These are phyloP conservation scores for Schizaphis graminum DNA, from an alignment of 2,888 invertebrate species.

Conservation along the genomic window DNA sequence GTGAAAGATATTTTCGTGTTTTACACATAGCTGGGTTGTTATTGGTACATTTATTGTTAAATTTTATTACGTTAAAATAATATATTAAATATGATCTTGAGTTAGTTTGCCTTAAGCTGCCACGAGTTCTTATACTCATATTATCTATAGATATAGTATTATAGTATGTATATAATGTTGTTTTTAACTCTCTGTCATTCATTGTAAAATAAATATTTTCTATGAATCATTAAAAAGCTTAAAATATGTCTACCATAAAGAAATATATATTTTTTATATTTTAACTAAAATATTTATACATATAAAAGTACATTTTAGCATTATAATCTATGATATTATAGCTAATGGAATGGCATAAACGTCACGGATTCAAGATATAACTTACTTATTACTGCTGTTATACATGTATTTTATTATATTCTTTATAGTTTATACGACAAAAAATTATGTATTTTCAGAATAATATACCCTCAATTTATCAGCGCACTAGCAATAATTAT, in stretches of 20 bases:
- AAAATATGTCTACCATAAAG: slow-evolving; percentile 15
- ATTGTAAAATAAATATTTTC: background rate
- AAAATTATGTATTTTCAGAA: background rate
- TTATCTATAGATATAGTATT: background rate
- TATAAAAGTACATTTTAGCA: background rate
- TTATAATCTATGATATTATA: slow-evolving; percentile 28
- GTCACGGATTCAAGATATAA: slow-evolving; percentile 25
- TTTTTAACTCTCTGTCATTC: background rate
- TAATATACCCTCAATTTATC: background rate
- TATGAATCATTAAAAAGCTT: background rate
- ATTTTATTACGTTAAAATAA: slow-evolving; percentile 26
- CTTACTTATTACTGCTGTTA: slow-evolving; percentile 12
- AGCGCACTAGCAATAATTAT: background rate
- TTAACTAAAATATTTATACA: slow-evolving; percentile 9
- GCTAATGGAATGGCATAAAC: slow-evolving; percentile 31
- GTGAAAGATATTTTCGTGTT: background rate
- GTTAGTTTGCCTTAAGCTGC: background rate
- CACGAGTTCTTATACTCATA: background rate
- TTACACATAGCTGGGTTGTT: background rate
- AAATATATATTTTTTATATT: slow-evolving; percentile 1
- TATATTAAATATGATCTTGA: slow-evolving; percentile 34
- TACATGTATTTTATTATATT: background rate
- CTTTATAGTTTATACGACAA: background rate
- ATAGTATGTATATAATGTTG: slow-evolving; percentile 29
- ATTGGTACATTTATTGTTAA: slow-evolving; percentile 19